Percentiles rank a stretch among this genome's conserved stretches.
Evolutionary conservation across 2,797 vertebrate species (phyloP).

Genomic region (Catharus ustulatus): DNA sequence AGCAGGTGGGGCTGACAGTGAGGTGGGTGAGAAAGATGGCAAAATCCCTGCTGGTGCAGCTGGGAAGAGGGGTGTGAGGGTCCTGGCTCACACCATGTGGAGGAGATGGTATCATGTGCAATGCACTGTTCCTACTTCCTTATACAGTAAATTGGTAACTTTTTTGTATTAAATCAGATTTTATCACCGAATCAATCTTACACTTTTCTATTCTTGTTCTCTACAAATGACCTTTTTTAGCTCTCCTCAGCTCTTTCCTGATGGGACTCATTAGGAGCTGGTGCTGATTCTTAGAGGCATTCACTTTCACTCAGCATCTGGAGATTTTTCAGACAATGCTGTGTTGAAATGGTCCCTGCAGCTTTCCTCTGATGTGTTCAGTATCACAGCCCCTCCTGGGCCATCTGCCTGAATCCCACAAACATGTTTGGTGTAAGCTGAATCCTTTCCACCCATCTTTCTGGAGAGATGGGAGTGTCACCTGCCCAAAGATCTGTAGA

Average conservation of each 20-base stretch:
- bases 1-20: not conserved
- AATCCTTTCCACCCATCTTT: not conserved
- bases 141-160: slow-evolving; percentile 70
- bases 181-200: slow-evolving; percentile 60
- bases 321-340: slow-evolving; percentile 30
- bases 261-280: slow-evolving; percentile 70
- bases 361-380: not conserved
- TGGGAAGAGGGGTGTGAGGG: not conserved
- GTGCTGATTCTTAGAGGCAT: slow-evolving; percentile 49
- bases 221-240: slow-evolving; percentile 71
- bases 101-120: slow-evolving; percentile 19
- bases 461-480: not conserved
- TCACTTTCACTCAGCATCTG: slow-evolving; percentile 67
- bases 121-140: slow-evolving; percentile 42
- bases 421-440: not conserved
- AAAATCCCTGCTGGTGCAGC: not conserved
- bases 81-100: not conserved
- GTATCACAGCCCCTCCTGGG: not conserved
- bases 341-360: not conserved
- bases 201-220: slow-evolving; percentile 68
- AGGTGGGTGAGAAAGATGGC: not conserved
- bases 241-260: slow-evolving; percentile 60
- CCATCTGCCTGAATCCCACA: not conserved
- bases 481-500: not conserved
- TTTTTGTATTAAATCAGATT: slow-evolving; percentile 67